These are phyloP conservation scores for Zhuqinia jingwanae DNA, from an alignment of 2,888 invertebrate genomes.

Conservation along the genomic window DNA sequence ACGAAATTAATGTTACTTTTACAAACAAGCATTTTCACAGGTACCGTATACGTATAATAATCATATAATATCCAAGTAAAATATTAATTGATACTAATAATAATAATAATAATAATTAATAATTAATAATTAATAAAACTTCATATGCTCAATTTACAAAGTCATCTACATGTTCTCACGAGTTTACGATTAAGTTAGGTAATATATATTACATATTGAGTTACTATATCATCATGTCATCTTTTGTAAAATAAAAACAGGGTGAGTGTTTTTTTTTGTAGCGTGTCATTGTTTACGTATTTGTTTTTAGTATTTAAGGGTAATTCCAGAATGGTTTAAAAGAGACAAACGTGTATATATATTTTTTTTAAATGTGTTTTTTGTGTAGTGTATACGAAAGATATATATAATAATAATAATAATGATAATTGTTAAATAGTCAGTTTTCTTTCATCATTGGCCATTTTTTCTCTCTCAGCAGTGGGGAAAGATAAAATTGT, in stretches of 20 bases:
- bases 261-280: too few relatives aligned
- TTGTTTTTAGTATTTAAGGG: too few relatives aligned
- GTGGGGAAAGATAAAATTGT: slow-evolving; percentile 22
- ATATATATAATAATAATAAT: too few relatives aligned
- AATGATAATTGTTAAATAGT: slow-evolving; percentile 33
- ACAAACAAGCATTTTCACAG: slow-evolving; percentile 41
- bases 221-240: not conserved
- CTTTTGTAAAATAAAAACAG: too few relatives aligned
- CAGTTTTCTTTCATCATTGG: slow-evolving; percentile 23
- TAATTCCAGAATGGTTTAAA: too few relatives aligned
- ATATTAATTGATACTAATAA: slow-evolving; percentile 14
- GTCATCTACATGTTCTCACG: slow-evolving; percentile 12
- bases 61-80: not conserved
- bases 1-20: slow-evolving; percentile 25
- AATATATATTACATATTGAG: too few relatives aligned
- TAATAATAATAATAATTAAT: not conserved
- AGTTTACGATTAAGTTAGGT: not conserved
- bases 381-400: not conserved
- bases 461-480: not conserved
- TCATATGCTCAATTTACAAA: not conserved
- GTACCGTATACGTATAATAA: slow-evolving; percentile 28
- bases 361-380: not conserved
- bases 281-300: too few relatives aligned
- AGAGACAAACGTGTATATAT: not conserved
- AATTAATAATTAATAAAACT: slow-evolving; percentile 15